phyloP scores from a whole-genome alignment of 2,113 vertebrate genomes.

The Dicerorhinus sumatrensis region DNA sequence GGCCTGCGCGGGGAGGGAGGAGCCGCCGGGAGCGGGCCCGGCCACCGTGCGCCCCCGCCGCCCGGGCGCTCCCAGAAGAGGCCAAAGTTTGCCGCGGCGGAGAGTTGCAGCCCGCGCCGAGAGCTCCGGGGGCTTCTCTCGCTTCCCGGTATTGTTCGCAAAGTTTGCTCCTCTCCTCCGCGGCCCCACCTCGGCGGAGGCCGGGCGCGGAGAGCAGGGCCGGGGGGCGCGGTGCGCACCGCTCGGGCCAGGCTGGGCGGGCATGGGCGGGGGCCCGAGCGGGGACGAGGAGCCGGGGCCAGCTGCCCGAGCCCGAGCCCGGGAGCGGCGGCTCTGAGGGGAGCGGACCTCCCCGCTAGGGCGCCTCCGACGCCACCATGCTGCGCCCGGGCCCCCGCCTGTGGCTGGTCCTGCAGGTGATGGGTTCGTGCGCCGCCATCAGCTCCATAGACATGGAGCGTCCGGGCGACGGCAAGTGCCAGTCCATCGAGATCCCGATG shows the following conservation, averaged over 20 bases:
- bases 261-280: constrained; percentile 70
- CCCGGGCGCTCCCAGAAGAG: constrained; percentile 48
- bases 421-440: constrained; percentile 88
- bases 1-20: constrained; percentile 49
- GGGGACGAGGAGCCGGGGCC: not conserved
- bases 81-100: constrained; percentile 62
- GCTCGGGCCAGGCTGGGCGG: constrained; percentile 34
- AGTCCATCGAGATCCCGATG: constrained; percentile 95
- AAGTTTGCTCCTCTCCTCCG: constrained; percentile 36
- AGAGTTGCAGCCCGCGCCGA: not conserved
- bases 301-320: constrained; percentile 34
- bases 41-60: constrained; percentile 49
- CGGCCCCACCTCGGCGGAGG: constrained; percentile 4
- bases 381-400: constrained; percentile 61
- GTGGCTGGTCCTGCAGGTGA: constrained; percentile 81
- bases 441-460: constrained; percentile 95
- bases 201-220: not conserved
- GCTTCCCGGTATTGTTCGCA: constrained; percentile 68
- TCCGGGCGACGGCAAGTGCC: constrained; percentile 94
- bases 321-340: constrained; percentile 67
- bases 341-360: not conserved
- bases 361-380: constrained; percentile 59
- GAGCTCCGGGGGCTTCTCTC: not conserved
- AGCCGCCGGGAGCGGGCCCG: not conserved
- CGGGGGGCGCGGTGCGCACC: not conserved